Base-by-base conservation (phyloP, 2,113 vertebrate genomes). In the Paralichthys olivaceus region DNA sequence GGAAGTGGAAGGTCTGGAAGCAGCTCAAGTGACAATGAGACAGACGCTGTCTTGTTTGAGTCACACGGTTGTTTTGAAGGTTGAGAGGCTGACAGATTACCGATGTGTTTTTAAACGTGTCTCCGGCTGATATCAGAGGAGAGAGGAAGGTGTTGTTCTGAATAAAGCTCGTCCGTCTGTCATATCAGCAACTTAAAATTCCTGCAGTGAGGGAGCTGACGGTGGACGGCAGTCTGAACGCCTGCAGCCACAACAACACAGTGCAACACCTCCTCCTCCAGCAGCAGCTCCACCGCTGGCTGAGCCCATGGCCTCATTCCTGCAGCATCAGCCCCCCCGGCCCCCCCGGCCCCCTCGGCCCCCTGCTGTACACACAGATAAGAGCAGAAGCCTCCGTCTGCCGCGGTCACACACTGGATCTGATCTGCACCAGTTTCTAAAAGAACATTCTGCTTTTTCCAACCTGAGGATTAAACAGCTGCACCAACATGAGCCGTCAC, bases 121-220 rank as follows among this genome's bases (percentile, higher is more conserved):
- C 5, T 37, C 5, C 8, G 34, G 4, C 5, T 37, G 34, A 37
- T 37, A 37, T 37, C 43, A 15, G 32, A 34, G 5, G 32, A 34
- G 32, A 34, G 32, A 34, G 32, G 32, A 15, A 43, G 40, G 13
- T 43, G 45, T 49, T 49, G 59, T 40, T 58, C 55, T 66, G 53
- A 67, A 19, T 32, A 11, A 51, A 63, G 58, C 67, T 37, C n/a
- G n/a, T 12, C 47, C 1, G 2, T 64, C 69, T 60, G 63, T 75
- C 57, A 0, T 79, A 82, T 82, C 80, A 63, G 72, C 34, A 66
- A 86, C 81, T 88, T 88, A 79, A 86, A 68, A 87, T 90, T 87
- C 85, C 85, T 40, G 77, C 73, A 57, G 51, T 56, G 51, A 75
- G 22, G 20, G 23, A 78, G 19, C 20, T 32, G 54, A 58, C 2